These are phyloP conservation scores for Clarias batrachus DNA, from an alignment of 2,113 vertebrate species.

Conservation along the genomic window DNA sequence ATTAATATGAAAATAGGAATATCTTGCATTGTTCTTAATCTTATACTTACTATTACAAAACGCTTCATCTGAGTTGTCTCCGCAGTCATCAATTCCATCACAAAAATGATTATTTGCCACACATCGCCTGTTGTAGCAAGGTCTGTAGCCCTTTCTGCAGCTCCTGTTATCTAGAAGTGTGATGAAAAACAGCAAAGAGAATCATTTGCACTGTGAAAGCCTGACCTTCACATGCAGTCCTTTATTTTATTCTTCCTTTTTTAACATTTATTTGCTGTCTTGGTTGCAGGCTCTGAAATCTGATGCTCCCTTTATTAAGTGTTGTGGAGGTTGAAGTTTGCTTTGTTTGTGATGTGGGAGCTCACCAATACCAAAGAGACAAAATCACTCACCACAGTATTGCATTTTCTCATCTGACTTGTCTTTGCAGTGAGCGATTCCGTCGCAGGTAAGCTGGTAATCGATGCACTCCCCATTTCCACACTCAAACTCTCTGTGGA, in stretches of 20 bases:
- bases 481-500: constrained; percentile 92
- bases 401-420: constrained; percentile 97
- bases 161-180: constrained; percentile 84
- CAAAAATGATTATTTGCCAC: constrained; percentile 83
- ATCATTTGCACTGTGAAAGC: constrained; percentile 29
- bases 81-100: constrained; percentile 90
- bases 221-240: constrained; percentile 26
- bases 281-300: constrained; percentile 23
- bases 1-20: background rate
- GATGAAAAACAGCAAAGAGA: constrained; percentile 41
- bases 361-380: background rate
- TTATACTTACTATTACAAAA: constrained; percentile 87
- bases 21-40: background rate
- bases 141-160: constrained; percentile 85
- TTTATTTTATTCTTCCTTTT: constrained; percentile 33
- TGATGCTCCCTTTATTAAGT: constrained; percentile 48
- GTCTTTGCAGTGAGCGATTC: constrained; percentile 91
- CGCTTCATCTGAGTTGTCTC: constrained; percentile 91
- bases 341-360: constrained; percentile 23
- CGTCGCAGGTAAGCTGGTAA: constrained; percentile 92
- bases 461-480: constrained; percentile 93
- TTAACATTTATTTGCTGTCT: constrained; percentile 18
- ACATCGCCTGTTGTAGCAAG: constrained; percentile 87
- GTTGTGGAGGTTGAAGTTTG: constrained; percentile 22
- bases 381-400: constrained; percentile 86